These are phyloP conservation scores for Ailurus styani DNA, from an alignment of 2,113 vertebrate species.

Conservation along the genomic window DNA sequence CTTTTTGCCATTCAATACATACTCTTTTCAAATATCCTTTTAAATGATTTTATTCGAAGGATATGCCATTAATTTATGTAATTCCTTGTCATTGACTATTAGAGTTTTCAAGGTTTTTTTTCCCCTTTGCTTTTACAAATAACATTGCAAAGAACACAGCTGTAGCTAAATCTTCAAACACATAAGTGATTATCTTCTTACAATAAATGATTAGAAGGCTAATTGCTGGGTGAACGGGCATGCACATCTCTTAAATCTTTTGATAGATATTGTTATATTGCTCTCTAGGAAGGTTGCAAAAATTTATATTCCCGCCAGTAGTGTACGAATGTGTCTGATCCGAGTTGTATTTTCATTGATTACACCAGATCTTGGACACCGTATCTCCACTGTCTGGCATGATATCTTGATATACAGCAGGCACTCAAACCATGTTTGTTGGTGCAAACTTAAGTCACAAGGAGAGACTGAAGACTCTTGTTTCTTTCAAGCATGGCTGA, in stretches of 20 bases:
- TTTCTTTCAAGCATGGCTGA: background rate
- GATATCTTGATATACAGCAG: background rate
- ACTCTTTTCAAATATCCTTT: background rate
- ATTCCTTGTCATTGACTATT: background rate
- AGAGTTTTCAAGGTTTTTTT: background rate
- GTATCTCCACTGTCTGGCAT: background rate
- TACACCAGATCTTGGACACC: background rate
- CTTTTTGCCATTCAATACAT: background rate
- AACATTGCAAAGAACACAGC: background rate
- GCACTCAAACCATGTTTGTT: background rate
- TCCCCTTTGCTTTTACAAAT: background rate
- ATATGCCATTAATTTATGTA: background rate
- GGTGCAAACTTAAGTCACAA: background rate
- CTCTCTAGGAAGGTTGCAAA: background rate
- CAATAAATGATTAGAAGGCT: conserved; percentile 3
- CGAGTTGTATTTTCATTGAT: background rate
- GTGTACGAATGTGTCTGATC: background rate
- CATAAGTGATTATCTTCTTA: background rate
- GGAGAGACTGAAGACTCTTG: background rate
- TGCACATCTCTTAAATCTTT: background rate
- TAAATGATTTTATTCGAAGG: background rate
- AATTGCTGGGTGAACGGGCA: background rate
- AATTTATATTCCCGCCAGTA: background rate
- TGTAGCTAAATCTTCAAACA: background rate
- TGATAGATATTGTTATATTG: background rate